phyloP scores from a whole-genome alignment of 2,888 invertebrate genomes.

The Zhuqinia jingwanae region DNA sequence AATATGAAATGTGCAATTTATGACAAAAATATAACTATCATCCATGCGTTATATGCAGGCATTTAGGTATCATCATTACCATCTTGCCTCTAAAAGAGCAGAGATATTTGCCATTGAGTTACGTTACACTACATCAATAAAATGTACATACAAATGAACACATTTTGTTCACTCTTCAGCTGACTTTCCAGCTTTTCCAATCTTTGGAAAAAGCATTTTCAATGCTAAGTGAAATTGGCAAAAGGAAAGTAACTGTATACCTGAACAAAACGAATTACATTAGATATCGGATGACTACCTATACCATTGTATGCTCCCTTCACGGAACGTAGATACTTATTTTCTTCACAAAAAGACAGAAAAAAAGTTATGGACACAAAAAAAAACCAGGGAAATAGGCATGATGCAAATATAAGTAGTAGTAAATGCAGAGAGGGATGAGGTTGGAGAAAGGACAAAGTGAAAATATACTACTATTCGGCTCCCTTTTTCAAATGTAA shows the following conservation, averaged over 20 bases:
- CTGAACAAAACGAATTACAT: no score
- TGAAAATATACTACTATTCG: not conserved
- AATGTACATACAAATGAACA: conserved; percentile 11
- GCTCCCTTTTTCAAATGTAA: conserved; percentile 34
- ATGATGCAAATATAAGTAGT: not conserved
- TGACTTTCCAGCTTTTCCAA: conserved; percentile 22
- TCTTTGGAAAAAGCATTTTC: not conserved
- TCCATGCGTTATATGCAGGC: not conserved
- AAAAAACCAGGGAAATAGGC: not conserved
- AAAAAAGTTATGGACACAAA: conserved; percentile 5
- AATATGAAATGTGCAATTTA: no score
- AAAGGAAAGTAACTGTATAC: not conserved
- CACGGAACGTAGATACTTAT: not conserved
- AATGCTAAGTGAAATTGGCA: not conserved
- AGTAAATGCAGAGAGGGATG: not conserved
- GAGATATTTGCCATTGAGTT: conserved; percentile 33
- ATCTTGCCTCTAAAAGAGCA: not conserved
- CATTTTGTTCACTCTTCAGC: conserved; percentile 5
- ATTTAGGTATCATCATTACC: not conserved
- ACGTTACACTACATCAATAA: conserved; percentile 24
- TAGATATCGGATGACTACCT: conserved; percentile 4
- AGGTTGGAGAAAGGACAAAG: no score
- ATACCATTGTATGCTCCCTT: no score
- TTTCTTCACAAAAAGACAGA: not conserved
- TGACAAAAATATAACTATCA: not conserved